Conservation (phyloP, 2,888 invertebrate genomes). For the Andrena camellia region DNA sequence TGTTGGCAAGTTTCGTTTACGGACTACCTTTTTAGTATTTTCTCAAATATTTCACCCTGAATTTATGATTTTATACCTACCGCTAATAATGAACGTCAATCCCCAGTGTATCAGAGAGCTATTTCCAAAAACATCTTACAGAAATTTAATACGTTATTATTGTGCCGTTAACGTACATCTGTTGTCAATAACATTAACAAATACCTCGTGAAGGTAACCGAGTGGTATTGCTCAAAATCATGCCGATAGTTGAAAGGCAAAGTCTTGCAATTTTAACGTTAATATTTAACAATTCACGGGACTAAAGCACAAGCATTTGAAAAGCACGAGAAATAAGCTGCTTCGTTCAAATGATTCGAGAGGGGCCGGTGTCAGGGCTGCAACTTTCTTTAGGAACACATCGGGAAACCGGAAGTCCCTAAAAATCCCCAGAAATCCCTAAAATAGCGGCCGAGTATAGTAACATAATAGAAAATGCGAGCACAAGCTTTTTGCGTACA, state of each 20-base stretch:
- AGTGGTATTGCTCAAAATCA: too few relatives aligned
- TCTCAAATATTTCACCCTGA: background rate
- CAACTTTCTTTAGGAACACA: background rate
- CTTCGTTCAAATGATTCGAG: background rate
- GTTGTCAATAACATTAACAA: too few relatives aligned
- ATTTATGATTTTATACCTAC: background rate
- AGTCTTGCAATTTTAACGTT: background rate
- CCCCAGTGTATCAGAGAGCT: background rate
- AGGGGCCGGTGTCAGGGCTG: background rate
- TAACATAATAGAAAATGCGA: conserved; percentile 33
- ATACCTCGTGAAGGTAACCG: too few relatives aligned
- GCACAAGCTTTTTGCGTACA: conserved; percentile 42
- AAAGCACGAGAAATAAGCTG: background rate
- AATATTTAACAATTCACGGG: background rate
- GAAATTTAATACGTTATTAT: background rate
- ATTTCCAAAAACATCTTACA: background rate
- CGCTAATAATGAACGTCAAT: background rate
- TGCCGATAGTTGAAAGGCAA: too few relatives aligned
- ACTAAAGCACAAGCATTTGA: background rate
- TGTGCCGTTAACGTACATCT: too few relatives aligned
- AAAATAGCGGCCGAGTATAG: conserved; percentile 13
- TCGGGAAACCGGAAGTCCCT: conserved; percentile 4
- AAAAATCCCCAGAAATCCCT: conserved; percentile 22
- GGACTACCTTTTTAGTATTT: background rate
- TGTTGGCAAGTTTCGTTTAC: background rate